A percentile compares a stretch with the other conserved stretches of the same genome.
phyloP scores from a whole-genome alignment of 2,113 vertebrate genomes.

The Brachyistius frenatus region DNA sequence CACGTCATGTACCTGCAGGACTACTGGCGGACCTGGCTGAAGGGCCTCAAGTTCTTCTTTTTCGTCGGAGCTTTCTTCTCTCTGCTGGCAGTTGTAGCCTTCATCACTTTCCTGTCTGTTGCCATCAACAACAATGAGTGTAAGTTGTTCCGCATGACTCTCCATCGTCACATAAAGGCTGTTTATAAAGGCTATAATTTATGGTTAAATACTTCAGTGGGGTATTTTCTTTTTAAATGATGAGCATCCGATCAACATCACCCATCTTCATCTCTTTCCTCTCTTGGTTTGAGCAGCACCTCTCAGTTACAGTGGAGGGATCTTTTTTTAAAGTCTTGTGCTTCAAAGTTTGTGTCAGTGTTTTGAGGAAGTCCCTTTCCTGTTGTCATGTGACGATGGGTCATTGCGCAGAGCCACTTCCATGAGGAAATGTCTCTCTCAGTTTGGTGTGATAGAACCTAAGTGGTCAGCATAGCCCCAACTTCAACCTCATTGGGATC shows the following conservation, averaged over 20 bases:
- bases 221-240: no score
- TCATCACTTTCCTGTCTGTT: constrained; percentile 89
- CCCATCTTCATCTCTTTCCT: no score
- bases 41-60: constrained; percentile 94
- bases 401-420: no score
- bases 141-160: constrained; percentile 76
- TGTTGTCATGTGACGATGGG: no score
- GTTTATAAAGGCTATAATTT: not conserved
- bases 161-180: not conserved
- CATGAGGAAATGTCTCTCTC: not conserved
- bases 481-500: not conserved
- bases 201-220: no score
- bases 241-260: no score
- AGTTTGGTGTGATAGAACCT: not conserved
- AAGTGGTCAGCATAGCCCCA: not conserved
- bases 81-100: constrained; percentile 84
- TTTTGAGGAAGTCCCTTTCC: no score
- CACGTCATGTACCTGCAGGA: constrained; percentile 98
- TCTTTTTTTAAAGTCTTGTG: not conserved
- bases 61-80: constrained; percentile 88
- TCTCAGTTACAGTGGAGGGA: not conserved
- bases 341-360: not conserved
- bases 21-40: constrained; percentile 97
- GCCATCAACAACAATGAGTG: constrained; percentile 89
- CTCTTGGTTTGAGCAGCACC: not conserved